Evolutionary conservation across 2,797 vertebrate species (phyloP), one percentile per base, ranked within the genome.

Genomic region (Morus bassanus): DNA sequence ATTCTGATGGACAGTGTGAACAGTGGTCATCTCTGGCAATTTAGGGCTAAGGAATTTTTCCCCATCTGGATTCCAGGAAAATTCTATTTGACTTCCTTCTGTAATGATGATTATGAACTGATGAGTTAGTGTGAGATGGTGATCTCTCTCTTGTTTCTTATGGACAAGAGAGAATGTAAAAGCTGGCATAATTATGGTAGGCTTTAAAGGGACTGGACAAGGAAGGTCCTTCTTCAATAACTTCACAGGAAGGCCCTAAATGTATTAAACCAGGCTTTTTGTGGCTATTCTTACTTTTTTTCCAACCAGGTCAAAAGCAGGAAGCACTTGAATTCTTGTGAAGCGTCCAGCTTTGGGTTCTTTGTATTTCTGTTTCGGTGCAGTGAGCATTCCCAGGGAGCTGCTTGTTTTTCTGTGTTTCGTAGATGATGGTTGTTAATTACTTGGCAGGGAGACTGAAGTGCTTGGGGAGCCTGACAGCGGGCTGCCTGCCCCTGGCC

Each of bases 281-380:
- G 54, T 93, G 39, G 15, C 77, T 45, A 46, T 91, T 95, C 77
- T 92, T 93, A 37, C 27, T 50, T 72, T 76, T 83, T 65, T 69
- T 7, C 82, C 77, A 95, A 78, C 85, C 96, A 94, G 94, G 93
- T 96, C 94, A 97, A 95, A 95, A 97, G 89, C 94, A 96, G 96
- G 95, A 97, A 97, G 91, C 75, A 64, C 51, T 96, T 81, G 76
- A 94, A 93, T 96, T 92, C 85, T 95, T 96, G 96, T 90, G 80
- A 88, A 57, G 64, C 54, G 46, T 95, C 91, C 96, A 95, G 90
- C 85, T 92, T 83, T 7, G 51, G 53, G 92, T 80, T 95, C 95
- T 96, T 95, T 96, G 64, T 96, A 57, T 53, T 92, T 79, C 92
- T 95, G 85, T 27, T 89, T 65, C 53, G 74, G 67, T 88, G 88